Evolutionary conservation across 2,888 invertebrate species (phyloP).

Genomic region (Tortricodes alternella): DNA sequence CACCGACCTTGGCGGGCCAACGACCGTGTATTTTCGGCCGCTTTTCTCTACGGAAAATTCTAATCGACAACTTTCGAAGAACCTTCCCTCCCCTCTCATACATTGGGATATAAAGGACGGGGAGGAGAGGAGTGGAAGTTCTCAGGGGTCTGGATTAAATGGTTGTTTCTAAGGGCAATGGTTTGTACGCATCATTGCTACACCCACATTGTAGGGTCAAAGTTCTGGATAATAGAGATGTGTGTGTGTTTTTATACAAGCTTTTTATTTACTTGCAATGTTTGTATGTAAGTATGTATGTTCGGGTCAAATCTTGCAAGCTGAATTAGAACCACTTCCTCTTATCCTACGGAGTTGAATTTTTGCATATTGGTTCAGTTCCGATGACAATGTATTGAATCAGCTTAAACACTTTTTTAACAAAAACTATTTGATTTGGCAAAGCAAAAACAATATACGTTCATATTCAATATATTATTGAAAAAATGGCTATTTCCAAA

Average conservation of each 20-base stretch:
- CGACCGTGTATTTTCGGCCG: constrained; percentile 68
- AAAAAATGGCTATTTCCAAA: too few species aligned
- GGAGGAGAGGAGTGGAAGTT: constrained; percentile 13
- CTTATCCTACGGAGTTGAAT: too few species aligned
- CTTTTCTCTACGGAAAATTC: constrained; percentile 76
- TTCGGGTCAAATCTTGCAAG: too few species aligned
- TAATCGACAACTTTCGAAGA: constrained; percentile 50
- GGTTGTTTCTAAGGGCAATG: constrained; percentile 58
- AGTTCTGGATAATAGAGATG: constrained; percentile 42
- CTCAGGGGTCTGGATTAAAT: constrained; percentile 41
- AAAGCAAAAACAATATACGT: too few species aligned
- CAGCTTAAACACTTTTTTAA: too few species aligned
- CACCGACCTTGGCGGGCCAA: constrained; percentile 45
- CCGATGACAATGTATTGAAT: too few species aligned
- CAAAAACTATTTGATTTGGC: too few species aligned
- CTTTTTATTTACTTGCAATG: too few species aligned
- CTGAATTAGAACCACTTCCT: too few species aligned
- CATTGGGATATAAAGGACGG: neutral
- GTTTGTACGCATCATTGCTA: constrained; percentile 46
- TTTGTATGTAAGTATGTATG: too few species aligned
- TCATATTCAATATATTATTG: too few species aligned
- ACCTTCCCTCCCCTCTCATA: constrained; percentile 40
- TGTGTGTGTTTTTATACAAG: constrained; percentile 24
- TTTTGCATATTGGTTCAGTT: too few species aligned
- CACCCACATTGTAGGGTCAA: constrained; percentile 47